Conservation (phyloP, 2,797 vertebrate species). For the Rhinogobio ventralis region DNA sequence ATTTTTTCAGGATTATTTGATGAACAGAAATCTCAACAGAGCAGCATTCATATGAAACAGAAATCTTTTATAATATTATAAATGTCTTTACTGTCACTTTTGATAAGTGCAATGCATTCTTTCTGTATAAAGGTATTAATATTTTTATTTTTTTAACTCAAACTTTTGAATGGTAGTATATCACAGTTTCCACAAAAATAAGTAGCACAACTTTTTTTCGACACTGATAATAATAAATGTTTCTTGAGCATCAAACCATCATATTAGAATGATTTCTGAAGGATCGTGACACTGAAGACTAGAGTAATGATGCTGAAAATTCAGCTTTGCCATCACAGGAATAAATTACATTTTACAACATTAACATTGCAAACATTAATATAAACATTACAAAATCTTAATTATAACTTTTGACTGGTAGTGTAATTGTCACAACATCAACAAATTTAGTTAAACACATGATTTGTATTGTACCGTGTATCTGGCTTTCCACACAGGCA, state of each 20-base stretch:
- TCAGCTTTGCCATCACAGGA: neutral
- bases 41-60: too few species aligned
- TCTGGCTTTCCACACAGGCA: conserved; percentile 97
- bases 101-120: too few species aligned
- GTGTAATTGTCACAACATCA: too few species aligned
- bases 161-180: neutral
- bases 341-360: neutral
- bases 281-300: neutral
- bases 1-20: neutral
- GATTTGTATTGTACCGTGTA: conserved; percentile 86
- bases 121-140: too few species aligned
- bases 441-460: neutral
- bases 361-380: neutral
- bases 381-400: neutral
- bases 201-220: neutral
- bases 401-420: neutral
- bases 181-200: neutral
- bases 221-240: neutral
- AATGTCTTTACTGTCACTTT: too few species aligned
- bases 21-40: neutral
- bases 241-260: neutral
- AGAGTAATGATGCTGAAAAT: neutral
- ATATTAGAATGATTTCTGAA: neutral
- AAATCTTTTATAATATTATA: too few species aligned
- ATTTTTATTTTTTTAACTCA: too few species aligned